Conservation (phyloP, 2,113 vertebrate species). For the Myotis brandtii region DNA sequence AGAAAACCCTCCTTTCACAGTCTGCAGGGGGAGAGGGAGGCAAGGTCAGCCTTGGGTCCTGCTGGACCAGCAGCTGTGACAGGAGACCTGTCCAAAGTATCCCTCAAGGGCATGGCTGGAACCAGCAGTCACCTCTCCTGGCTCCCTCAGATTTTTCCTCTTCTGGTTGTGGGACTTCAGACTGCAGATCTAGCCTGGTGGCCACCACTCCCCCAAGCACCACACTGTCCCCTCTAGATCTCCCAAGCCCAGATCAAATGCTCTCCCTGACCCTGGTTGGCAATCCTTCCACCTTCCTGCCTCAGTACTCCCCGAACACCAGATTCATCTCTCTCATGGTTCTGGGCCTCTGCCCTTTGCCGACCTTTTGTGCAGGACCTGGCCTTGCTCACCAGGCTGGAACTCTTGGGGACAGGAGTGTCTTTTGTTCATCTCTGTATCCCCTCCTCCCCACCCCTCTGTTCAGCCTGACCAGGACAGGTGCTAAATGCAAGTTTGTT, state of each 20-base stretch:
- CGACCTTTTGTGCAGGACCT: not conserved
- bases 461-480: slow-evolving; percentile 37
- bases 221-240: not conserved
- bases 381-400: not conserved
- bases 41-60: not conserved
- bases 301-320: not conserved
- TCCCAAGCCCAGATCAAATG: not conserved
- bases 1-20: slow-evolving; percentile 98
- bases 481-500: slow-evolving; percentile 56
- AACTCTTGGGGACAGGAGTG: not conserved
- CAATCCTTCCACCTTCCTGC: not conserved
- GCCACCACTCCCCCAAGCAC: not conserved
- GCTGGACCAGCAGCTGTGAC: not conserved
- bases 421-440: not conserved
- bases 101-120: not conserved
- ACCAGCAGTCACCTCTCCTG: not conserved
- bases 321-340: not conserved
- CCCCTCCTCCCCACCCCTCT: not conserved
- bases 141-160: not conserved
- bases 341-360: not conserved
- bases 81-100: not conserved
- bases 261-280: not conserved
- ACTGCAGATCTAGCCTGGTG: not conserved
- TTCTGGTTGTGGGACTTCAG: slow-evolving; percentile 17
- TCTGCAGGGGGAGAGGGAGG: slow-evolving; percentile 85